A percentile compares a stretch with the other conserved stretches of the same genome.
Conservation (phyloP, 1,140 invertebrate genomes). For the Gerris buenoi region DNA sequence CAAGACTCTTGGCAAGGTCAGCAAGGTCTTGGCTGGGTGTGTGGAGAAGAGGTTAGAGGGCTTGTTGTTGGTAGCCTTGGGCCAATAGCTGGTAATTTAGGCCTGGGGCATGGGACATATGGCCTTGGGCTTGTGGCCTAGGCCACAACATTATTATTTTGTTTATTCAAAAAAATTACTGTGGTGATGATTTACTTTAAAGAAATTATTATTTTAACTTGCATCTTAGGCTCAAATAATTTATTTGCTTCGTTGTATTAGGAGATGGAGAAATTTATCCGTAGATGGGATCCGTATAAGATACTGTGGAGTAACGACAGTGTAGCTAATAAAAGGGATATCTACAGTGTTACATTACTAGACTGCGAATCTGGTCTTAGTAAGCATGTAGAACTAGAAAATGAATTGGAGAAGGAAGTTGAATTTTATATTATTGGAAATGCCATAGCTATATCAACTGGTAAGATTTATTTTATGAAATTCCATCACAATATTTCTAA, state of each 20-base stretch:
- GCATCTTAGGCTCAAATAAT: too few relatives aligned
- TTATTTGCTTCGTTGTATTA: too few relatives aligned
- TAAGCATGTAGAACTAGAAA: slow-evolving; percentile 64
- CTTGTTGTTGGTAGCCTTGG: neutral
- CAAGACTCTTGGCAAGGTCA: neutral
- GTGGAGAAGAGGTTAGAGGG: neutral
- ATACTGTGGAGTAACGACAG: slow-evolving; percentile 78
- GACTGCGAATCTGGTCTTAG: slow-evolving; percentile 70
- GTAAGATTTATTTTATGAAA: slow-evolving; percentile 15
- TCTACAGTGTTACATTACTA: slow-evolving; percentile 54
- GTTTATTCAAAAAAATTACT: neutral
- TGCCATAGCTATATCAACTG: slow-evolving; percentile 45
- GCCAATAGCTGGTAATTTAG: neutral
- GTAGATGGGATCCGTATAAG: slow-evolving; percentile 70
- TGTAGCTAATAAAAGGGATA: slow-evolving; percentile 42
- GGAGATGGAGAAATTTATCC: slow-evolving; percentile 24
- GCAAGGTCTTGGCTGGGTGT: neutral
- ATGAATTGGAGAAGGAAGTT: slow-evolving; percentile 41
- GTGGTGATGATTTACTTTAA: too few relatives aligned
- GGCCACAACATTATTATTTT: neutral
- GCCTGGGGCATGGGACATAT: neutral
- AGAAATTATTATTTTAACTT: too few relatives aligned
- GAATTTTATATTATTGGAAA: slow-evolving; percentile 50
- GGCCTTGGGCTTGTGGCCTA: too few relatives aligned
- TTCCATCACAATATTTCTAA: neutral